Evolutionary conservation across 2,113 vertebrate genomes (phyloP), one percentile per base, ranked within the genome.

Genomic region (Pithys albifrons): DNA sequence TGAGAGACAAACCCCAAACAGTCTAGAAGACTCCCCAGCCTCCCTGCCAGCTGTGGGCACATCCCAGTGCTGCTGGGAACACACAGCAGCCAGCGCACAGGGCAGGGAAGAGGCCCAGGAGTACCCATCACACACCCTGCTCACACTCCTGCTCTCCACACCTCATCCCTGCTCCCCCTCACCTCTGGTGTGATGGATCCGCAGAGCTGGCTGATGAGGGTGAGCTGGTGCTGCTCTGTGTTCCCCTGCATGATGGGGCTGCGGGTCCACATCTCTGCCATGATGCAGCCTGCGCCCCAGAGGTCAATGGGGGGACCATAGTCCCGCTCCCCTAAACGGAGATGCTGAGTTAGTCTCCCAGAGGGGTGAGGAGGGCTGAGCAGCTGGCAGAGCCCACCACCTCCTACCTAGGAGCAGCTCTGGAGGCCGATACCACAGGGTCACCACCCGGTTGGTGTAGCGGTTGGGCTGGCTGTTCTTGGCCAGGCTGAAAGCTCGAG

Each of bases 161-260:
- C 37, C 52, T 10, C 14, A 16, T 43, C 51, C 51, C 8, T 0
- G 1, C 69, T 39, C 52, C n/a, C 48, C 88, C 97, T 83, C 90
- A 99, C 99, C 98, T 99, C 99, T 0, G 99, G 98, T 0, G 99
- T 99, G 95, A 99, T 99, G 97, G 99, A 99, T 66, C 99, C 99
- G 3, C 99, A 99, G 20, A 99, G 98, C 97, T 99, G 99, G 97
- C 99, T 99, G 98, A 99, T 99, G 78, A 99, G 99, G 3, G 99
- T 99, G 35, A 99, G 98, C 97, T 99, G 99, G 96, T 99, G 99
- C 96, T 99, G 99, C 83, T 99, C 99, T 0, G 99, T 99, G 98
- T 99, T 99, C 33, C 99, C 99, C 96, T 99, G 99, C 99, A 99
- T 99, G 97, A 99, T 99, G 52, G 99, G 99, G 97, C 99, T 99